These are phyloP conservation scores for Zophobas morio DNA, from an alignment of 1,140 invertebrate genomes.

Conservation along the genomic window DNA sequence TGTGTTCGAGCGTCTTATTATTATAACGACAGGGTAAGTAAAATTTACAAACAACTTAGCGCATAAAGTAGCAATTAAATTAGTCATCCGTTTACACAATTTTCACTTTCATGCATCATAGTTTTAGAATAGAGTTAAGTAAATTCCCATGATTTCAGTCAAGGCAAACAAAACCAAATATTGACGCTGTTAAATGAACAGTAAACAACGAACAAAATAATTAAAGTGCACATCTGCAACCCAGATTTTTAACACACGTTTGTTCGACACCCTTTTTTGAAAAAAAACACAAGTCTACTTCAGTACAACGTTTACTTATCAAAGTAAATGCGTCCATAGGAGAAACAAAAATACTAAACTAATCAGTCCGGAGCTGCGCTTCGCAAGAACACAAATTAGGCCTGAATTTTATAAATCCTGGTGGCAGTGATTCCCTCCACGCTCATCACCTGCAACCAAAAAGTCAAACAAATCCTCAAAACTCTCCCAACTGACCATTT, in stretches of 20 bases:
- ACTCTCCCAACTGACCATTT: constrained; percentile 70
- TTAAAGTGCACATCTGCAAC: no score
- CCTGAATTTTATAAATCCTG: constrained; percentile 68
- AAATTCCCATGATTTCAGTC: no score
- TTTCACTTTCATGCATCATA: no score
- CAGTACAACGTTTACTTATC: constrained; percentile 18
- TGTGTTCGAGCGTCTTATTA: no score
- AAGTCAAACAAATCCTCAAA: constrained; percentile 44
- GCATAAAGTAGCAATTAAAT: no score
- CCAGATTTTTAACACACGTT: neutral
- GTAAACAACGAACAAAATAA: no score
- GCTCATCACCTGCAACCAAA: constrained; percentile 71
- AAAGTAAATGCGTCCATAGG: neutral
- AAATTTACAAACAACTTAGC: no score
- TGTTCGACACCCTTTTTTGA: neutral
- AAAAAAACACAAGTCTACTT: constrained; percentile 3
- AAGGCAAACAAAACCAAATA: no score
- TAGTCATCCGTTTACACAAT: no score
- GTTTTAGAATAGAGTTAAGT: no score
- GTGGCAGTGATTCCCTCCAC: constrained; percentile 75
- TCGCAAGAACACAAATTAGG: constrained; percentile 54
- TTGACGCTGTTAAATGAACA: no score
- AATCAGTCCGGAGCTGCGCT: constrained; percentile 8
- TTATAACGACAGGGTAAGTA: no score
- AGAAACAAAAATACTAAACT: constrained; percentile 13